Evolutionary conservation across 2,113 vertebrate species (phyloP).

Genomic region (Anthoscopus minutus): DNA sequence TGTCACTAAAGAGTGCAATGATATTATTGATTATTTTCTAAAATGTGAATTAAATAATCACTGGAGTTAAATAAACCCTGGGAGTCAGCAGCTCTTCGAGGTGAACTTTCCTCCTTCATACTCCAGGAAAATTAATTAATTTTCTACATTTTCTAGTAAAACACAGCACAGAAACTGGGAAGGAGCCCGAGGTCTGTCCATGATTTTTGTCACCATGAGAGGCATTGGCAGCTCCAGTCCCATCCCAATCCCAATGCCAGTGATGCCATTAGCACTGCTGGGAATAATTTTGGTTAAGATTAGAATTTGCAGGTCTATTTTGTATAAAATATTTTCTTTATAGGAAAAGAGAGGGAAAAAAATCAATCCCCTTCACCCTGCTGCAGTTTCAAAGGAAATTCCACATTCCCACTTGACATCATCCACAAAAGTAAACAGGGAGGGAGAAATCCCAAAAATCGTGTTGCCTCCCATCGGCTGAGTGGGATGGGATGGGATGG

Average conservation of each 20-base stretch:
- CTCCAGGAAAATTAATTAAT: not conserved
- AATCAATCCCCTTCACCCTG: not conserved
- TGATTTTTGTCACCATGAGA: accelerated
- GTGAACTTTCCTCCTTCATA: not conserved
- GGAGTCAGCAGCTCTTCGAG: not conserved
- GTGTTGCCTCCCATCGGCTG: not conserved
- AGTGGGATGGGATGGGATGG: not conserved
- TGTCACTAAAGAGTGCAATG: accelerated
- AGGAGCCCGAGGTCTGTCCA: not conserved
- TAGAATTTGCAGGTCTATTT: not conserved
- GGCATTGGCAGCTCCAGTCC: accelerated
- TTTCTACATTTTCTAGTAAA: not conserved
- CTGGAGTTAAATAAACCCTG: accelerated
- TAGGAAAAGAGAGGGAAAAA: not conserved
- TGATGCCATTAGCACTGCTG: accelerated
- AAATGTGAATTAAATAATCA: not conserved
- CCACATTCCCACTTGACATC: not conserved
- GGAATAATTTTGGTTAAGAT: not conserved
- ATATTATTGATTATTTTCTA: not conserved
- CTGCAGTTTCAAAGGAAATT: constrained; percentile 38
- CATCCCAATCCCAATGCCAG: accelerated
- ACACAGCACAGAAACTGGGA: not conserved
- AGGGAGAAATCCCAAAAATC: not conserved
- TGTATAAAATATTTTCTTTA: not conserved
- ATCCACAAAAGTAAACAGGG: not conserved